Percentiles rank a stretch among this genome's conserved stretches.
phyloP scores from a whole-genome alignment of 30 jellyfish, hydroid and myxozoan species.

The Rhopilema esculentum region DNA sequence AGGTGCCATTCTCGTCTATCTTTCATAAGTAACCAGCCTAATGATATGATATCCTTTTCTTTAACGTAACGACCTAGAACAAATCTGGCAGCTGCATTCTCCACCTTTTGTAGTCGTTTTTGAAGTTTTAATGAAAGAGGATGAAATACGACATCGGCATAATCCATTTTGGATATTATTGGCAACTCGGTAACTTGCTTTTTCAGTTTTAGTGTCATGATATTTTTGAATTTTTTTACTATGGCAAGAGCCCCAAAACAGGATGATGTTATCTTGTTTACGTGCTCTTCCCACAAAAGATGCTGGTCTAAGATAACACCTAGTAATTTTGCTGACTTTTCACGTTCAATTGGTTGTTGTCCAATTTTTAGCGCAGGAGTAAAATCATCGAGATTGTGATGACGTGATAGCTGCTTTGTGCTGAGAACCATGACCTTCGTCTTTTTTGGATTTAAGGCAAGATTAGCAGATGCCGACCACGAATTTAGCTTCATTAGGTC shows the following conservation, averaged over 20 bases:
- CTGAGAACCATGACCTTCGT: conserved; percentile 28
- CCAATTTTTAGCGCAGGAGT: conserved; percentile 14
- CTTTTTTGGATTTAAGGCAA: conserved; percentile 31
- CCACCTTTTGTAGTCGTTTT: conserved; percentile 43
- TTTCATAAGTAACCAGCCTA: conserved; percentile 62
- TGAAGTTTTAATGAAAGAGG: conserved; percentile 59
- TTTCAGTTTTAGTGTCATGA: conserved; percentile 47
- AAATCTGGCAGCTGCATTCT: conserved; percentile 64
- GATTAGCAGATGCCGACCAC: conserved; percentile 15
- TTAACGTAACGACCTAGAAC: conserved; percentile 62
- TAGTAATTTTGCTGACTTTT: conserved; percentile 9
- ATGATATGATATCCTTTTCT: conserved; percentile 50
- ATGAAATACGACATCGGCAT: conserved; percentile 64
- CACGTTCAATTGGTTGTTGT: conserved; percentile 31
- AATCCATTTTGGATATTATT: conserved; percentile 45
- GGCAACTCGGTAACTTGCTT: conserved; percentile 57
- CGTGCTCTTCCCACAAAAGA: conserved; percentile 34
- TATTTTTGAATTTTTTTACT: conserved; percentile 45
- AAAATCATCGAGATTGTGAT: conserved; percentile 11
- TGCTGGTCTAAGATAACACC: conserved; percentile 37
- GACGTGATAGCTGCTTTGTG: conserved; percentile 16
- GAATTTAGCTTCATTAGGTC: conserved; percentile 7
- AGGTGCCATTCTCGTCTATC: conserved; percentile 71
- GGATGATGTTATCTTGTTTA: conserved; percentile 35
- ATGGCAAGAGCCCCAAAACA: conserved; percentile 43